Base-by-base conservation (phyloP, 2,797 vertebrate genomes). In the Borostomias antarcticus region DNA sequence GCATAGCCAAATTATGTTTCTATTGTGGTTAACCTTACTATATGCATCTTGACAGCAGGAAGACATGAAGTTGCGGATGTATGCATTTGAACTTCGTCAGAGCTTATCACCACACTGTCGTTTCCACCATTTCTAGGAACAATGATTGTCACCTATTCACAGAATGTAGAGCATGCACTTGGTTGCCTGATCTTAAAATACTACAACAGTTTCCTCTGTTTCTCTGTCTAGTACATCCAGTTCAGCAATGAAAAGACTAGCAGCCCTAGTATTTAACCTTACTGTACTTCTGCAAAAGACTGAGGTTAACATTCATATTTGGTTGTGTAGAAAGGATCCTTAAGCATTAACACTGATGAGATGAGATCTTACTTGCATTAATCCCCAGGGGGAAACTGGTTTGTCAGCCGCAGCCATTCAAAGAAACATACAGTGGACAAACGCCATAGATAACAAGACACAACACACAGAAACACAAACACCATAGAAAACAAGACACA, bases 111-210 rank as follows among this genome's bases (percentile, higher is more conserved):
- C 69, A 19, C 43, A 13, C 58, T 58, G 59, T 69, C 74, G 78
- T 70, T 88, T 91, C 85, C 76, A 80, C 69, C 74, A 80, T 73
- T 88, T 91, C 85, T 78, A 81, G 69, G 86, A 87, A 89, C 0
- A 23, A 70, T 58, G 25, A 21, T 30, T 70, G 77, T 78, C 73
- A 70, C 11, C 2, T 64, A 53, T 85, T 80, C 70, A 33, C 70
- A 85, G 81, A 84, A 87, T 69, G 58, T 37, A 35, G 43, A 75
- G 47, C 69, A 54, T 53, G 33, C 53, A 72, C 72, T 83, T 68
- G 64, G 78, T 47, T 59, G 32, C 15, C 0, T 2, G 11, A 13
- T 30, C 62, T 30, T 58, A 80, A 89, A 88, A 86, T 83, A 70
- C 28, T 76, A 54, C 56, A 28, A 64, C 66, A 53, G 76, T 76